Evolutionary conservation across 1,140 invertebrate species (phyloP).

Genomic region (Colletes latitarsis): DNA sequence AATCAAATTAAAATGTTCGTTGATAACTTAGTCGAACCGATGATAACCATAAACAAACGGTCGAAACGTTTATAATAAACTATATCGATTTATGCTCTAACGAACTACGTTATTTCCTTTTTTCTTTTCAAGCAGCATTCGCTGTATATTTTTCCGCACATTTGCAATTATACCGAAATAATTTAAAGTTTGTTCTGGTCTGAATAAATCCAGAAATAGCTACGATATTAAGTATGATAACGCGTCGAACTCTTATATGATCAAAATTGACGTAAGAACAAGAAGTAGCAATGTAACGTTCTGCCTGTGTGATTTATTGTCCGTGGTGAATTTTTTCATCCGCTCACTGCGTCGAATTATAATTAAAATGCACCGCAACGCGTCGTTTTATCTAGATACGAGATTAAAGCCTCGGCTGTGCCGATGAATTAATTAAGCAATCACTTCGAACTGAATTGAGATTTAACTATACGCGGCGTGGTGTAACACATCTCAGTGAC

Average conservation of each 20-base stretch:
- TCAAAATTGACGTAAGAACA: background rate
- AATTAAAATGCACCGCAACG: slow-evolving; percentile 28
- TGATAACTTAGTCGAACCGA: no score
- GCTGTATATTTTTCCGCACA: background rate
- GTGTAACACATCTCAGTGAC: slow-evolving; percentile 15
- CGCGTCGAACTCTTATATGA: background rate
- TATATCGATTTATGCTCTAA: no score
- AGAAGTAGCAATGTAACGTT: background rate
- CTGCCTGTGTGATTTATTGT: background rate
- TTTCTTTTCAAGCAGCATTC: no score
- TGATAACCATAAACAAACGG: no score
- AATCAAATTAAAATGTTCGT: no score
- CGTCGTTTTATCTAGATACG: slow-evolving; percentile 35
- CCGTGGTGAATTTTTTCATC: background rate
- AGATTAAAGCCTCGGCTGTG: slow-evolving; percentile 18
- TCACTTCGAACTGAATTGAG: slow-evolving; percentile 22
- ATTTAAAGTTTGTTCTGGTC: background rate
- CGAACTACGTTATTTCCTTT: no score
- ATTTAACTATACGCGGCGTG: slow-evolving; percentile 14
- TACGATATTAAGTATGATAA: background rate
- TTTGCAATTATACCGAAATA: background rate
- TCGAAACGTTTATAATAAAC: no score
- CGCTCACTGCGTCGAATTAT: background rate
- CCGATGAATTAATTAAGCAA: slow-evolving; percentile 43
- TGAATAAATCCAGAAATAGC: background rate